Base-by-base conservation (phyloP, 2,797 vertebrate species). In the Clarias laeviceps region DNA sequence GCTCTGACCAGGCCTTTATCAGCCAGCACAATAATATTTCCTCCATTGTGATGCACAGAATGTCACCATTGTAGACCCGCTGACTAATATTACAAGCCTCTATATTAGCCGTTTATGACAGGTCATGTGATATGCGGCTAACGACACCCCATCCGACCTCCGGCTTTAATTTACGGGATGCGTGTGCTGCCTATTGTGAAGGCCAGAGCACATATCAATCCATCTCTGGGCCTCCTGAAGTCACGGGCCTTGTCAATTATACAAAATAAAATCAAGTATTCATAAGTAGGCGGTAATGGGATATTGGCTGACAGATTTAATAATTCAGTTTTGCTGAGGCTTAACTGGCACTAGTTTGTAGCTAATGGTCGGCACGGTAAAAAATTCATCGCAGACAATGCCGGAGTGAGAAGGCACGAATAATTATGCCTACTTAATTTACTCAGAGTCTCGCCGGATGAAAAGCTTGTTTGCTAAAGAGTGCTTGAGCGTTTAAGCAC, bases 181-280 rank as follows among this genome's bases (percentile, higher is more conserved):
- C 62, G 88, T 84, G 85, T n/a, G 62, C 89, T 87, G 59, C 87
- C 93, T 91, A 91, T 88, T 92, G 93, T 94, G 91, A 93, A 84
- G 80, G 79, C 82, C 85, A 22, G 56, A 62, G 56, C 80, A 88
- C 89, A 92, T 87, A 94, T 94, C 91, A 78, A 90, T 85, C 90
- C 93, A 95, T 97, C 95, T 95, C 94, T 92, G 94, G 93, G 92
- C 91, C 94, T 93, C 91, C 92, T 91, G 93, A 95, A 94, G 93
- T 95, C 94, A 96, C 94, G 95, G 95, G 94, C 95, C 94, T 94
- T 95, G 96, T 97, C 96, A 98, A 93, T 97, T 97, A 97, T 95
- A 96, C 96, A 96, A 97, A 97, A 96, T 97, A 95, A 96, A 97
- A 97, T 97, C 96, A 97, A 97, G 96, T 97, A 97, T 97, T 98